Conservation (phyloP, 2,113 vertebrate genomes). For the Crotalus viridis region DNA sequence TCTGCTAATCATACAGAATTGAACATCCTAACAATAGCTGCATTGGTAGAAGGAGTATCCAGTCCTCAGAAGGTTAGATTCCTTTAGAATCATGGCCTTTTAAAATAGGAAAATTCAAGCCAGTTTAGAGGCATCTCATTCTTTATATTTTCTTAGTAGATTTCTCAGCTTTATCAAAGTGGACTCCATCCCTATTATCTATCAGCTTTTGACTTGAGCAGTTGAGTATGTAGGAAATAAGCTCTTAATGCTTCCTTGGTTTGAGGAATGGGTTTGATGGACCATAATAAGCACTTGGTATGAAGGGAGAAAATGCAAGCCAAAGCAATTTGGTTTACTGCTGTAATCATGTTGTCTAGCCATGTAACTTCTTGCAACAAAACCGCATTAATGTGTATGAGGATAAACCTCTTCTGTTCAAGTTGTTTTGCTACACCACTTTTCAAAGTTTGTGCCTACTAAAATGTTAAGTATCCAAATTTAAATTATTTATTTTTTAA, state of each 20-base stretch:
- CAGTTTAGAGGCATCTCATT: neutral
- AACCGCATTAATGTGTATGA: neutral
- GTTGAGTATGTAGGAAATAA: fast-evolving
- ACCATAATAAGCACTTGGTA: neutral
- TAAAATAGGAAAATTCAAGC: neutral
- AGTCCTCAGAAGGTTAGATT: too few relatives aligned
- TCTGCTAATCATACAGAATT: neutral
- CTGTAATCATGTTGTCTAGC: neutral
- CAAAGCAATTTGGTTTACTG: neutral
- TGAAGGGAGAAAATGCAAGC: neutral
- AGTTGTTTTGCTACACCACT: neutral
- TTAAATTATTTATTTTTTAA: neutral
- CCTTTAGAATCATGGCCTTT: neutral
- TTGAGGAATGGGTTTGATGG: neutral
- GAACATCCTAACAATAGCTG: neutral
- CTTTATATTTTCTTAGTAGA: neutral
- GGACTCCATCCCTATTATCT: neutral
- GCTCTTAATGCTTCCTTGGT: neutral
- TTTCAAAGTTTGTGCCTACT: slow-evolving; percentile 26
- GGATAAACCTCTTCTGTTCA: fast-evolving
- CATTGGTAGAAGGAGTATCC: neutral
- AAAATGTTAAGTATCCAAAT: neutral
- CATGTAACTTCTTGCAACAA: fast-evolving
- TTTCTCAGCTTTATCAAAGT: neutral
- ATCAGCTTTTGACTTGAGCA: neutral